Evolutionary conservation across 2,888 invertebrate species (phyloP).

Genomic region (Patella pellucida): DNA sequence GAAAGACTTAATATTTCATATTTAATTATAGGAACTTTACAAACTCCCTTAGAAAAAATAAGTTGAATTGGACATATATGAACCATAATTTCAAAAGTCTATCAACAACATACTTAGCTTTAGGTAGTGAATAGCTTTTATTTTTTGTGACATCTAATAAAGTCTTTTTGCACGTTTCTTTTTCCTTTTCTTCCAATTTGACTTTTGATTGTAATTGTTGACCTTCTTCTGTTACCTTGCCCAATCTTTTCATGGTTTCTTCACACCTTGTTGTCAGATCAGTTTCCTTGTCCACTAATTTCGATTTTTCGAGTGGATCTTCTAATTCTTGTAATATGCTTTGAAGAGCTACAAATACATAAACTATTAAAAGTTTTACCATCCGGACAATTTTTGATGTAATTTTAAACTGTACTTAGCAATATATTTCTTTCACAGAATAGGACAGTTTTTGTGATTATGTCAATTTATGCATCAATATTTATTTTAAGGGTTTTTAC

Average conservation of each 20-base stretch:
- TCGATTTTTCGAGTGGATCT: background rate
- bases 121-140: slow-evolving; percentile 39
- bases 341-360: background rate
- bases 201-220: slow-evolving; percentile 24
- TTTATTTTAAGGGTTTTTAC: too few relatives aligned
- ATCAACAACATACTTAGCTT: slow-evolving; percentile 35
- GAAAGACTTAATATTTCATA: too few relatives aligned
- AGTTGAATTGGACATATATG: too few relatives aligned
- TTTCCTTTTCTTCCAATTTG: slow-evolving; percentile 29
- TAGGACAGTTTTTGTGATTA: too few relatives aligned
- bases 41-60: too few relatives aligned
- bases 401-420: too few relatives aligned
- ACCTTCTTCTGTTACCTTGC: slow-evolving; percentile 23
- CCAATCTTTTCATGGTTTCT: slow-evolving; percentile 9
- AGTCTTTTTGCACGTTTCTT: slow-evolving; percentile 28
- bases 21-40: too few relatives aligned
- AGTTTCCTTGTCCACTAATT: slow-evolving; percentile 11
- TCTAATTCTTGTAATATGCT: background rate
- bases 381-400: too few relatives aligned
- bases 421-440: too few relatives aligned
- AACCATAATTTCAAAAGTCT: too few relatives aligned
- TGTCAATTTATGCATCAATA: too few relatives aligned
- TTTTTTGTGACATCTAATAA: slow-evolving; percentile 40
- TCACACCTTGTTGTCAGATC: slow-evolving; percentile 14
- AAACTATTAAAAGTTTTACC: too few relatives aligned